phyloP scores from a whole-genome alignment of 2,888 invertebrate genomes.

The Cyrtodaria siliqua region DNA sequence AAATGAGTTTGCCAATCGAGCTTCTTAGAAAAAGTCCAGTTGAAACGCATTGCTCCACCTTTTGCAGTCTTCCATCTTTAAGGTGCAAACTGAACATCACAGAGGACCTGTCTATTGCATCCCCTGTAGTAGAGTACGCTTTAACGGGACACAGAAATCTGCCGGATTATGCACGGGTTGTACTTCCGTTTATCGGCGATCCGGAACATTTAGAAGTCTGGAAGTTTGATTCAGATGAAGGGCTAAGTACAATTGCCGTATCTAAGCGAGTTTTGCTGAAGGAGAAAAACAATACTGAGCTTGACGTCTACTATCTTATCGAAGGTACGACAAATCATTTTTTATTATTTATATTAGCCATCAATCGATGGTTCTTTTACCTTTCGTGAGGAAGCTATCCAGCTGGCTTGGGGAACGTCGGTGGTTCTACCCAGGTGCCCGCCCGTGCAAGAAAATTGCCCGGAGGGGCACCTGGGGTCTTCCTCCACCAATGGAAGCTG shows the following conservation, averaged over 20 bases:
- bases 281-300: conserved; percentile 27
- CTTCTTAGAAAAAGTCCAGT: conserved; percentile 12
- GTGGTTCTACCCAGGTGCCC: too few relatives aligned
- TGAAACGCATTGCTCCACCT: conserved; percentile 35
- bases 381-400: too few relatives aligned
- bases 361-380: too few relatives aligned
- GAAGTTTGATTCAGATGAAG: conserved; percentile 48
- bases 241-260: conserved; percentile 15
- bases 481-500: too few relatives aligned
- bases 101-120: conserved; percentile 20
- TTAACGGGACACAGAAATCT: conserved; percentile 17
- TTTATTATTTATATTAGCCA: too few relatives aligned
- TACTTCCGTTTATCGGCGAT: conserved; percentile 31
- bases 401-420: too few relatives aligned
- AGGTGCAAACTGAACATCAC: conserved; percentile 22
- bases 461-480: too few relatives aligned
- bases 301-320: conserved; percentile 20
- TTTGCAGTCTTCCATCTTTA: conserved; percentile 21
- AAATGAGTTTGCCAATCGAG: conserved; percentile 29
- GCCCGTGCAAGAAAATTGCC: too few relatives aligned
- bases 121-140: conserved; percentile 39
- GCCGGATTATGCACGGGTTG: conserved; percentile 31
- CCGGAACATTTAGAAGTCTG: conserved; percentile 23
- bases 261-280: conserved; percentile 18
- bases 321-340: conserved; percentile 25